Evolutionary conservation across 2,113 vertebrate genomes (phyloP).

Genomic region (Pterocles orientalis): DNA sequence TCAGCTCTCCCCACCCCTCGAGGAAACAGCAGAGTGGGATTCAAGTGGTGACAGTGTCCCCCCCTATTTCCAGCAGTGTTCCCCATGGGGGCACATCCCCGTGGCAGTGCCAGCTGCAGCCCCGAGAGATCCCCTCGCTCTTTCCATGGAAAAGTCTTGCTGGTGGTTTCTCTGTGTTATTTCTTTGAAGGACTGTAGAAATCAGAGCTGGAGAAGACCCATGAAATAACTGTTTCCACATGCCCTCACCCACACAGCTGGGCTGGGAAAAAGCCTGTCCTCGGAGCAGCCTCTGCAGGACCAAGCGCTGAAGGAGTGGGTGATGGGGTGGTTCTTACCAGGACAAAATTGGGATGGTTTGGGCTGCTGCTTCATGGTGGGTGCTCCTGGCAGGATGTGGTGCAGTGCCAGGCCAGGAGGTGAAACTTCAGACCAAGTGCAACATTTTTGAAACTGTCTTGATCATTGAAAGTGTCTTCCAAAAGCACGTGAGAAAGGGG

Average conservation of each 20-base stretch:
- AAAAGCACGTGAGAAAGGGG: neutral
- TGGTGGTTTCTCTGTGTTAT: neutral
- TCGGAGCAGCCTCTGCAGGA: neutral
- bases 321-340: neutral
- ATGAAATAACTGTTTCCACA: slow-evolving; percentile 3
- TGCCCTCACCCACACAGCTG: neutral
- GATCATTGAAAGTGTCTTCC: neutral
- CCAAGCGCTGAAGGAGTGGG: neutral
- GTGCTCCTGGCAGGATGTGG: neutral
- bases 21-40: neutral
- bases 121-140: neutral
- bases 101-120: neutral
- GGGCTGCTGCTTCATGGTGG: neutral
- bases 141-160: neutral
- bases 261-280: neutral
- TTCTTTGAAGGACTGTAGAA: neutral
- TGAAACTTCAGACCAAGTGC: neutral
- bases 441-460: neutral
- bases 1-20: neutral
- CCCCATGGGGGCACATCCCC: fast-evolving
- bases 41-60: neutral
- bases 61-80: neutral
- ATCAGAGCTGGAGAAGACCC: neutral
- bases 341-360: neutral
- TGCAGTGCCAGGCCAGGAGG: neutral